phyloP scores from a whole-genome alignment of 2,113 vertebrate species.

The Numenius arquata region DNA sequence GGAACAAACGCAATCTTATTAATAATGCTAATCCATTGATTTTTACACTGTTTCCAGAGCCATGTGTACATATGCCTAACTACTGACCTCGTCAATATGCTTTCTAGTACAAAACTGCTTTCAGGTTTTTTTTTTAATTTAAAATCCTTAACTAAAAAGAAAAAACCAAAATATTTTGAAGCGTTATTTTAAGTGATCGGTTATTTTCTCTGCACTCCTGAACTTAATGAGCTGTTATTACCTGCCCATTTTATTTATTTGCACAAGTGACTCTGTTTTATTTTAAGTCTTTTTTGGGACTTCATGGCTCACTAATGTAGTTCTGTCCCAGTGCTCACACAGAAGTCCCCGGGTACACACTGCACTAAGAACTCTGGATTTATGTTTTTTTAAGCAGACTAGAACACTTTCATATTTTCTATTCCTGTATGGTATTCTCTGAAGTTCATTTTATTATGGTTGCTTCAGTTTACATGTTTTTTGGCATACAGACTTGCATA shows the following conservation, averaged over 20 bases:
- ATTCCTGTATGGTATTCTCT: background rate
- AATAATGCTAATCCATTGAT: background rate
- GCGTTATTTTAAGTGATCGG: background rate
- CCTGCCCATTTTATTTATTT: conserved; percentile 30
- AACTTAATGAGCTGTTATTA: background rate
- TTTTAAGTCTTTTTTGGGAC: background rate
- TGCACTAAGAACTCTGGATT: background rate
- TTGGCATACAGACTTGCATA: background rate
- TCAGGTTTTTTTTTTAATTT: background rate
- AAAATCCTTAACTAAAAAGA: background rate
- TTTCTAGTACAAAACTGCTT: background rate
- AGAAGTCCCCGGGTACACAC: background rate
- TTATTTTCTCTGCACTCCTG: background rate
- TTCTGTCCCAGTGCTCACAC: background rate
- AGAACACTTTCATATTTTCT: background rate
- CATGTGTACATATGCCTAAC: background rate
- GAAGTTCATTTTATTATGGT: background rate
- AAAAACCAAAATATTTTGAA: background rate
- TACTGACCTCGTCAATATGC: background rate
- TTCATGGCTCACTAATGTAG: background rate
- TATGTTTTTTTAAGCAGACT: background rate
- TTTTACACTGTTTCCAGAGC: background rate
- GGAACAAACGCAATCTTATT: background rate
- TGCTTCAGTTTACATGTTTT: background rate
- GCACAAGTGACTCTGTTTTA: background rate